Evolutionary conservation across 2,113 vertebrate species (phyloP).

Genomic region (Equus quagga): DNA sequence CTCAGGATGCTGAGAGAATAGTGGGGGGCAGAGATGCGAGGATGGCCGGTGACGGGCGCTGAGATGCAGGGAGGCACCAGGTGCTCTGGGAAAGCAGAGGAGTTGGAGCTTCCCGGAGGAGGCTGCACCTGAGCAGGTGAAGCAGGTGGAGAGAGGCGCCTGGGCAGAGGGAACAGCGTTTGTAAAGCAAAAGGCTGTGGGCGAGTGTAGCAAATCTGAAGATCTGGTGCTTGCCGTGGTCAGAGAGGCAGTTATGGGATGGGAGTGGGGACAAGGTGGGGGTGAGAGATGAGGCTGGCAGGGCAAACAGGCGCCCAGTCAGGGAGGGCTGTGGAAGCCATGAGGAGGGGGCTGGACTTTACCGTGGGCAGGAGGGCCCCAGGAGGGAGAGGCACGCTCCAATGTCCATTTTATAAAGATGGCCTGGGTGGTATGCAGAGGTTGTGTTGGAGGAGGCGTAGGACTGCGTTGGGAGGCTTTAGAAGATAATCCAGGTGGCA

Average conservation of each 20-base stretch:
- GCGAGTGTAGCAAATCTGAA: background rate
- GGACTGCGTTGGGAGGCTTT: background rate
- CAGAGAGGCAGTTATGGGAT: background rate
- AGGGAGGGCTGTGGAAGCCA: background rate
- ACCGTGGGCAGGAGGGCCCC: background rate
- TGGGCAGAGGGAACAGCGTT: background rate
- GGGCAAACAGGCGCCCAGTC: background rate
- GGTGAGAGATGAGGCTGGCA: fast-evolving
- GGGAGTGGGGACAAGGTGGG: too few species aligned
- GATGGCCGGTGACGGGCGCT: background rate
- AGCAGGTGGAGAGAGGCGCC: background rate
- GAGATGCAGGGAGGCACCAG: background rate
- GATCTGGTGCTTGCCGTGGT: fast-evolving
- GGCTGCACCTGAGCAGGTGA: background rate
- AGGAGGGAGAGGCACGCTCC: background rate
- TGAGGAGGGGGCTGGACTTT: background rate
- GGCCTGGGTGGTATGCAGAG: too few species aligned
- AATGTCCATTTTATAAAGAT: background rate
- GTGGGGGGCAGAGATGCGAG: background rate
- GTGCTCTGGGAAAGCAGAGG: background rate
- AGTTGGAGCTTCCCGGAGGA: background rate
- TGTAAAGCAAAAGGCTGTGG: background rate
- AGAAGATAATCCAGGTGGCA: background rate
- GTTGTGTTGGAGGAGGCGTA: background rate
- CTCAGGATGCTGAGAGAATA: background rate